phyloP scores from a whole-genome alignment of 2,797 vertebrate genomes.

The Cheirogaleus major region DNA sequence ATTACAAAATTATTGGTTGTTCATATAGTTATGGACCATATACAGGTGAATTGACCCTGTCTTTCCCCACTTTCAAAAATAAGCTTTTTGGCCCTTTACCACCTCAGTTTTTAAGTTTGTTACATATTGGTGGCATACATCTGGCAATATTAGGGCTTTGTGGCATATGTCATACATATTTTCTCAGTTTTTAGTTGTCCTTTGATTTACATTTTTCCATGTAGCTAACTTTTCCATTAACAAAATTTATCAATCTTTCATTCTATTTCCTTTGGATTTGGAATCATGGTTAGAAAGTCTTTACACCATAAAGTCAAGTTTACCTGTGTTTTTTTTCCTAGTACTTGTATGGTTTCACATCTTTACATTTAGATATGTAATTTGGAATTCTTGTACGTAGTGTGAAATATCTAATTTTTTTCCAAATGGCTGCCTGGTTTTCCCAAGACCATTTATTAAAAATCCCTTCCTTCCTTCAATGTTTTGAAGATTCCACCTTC shows the following conservation, averaged over 20 bases:
- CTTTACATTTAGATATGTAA: not conserved
- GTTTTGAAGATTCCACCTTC: not conserved
- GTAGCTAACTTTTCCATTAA: too few relatives aligned
- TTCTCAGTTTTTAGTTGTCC: not conserved
- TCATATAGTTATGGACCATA: not conserved
- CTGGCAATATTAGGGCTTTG: not conserved
- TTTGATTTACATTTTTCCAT: not conserved
- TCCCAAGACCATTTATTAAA: constrained; percentile 24
- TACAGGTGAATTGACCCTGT: not conserved
- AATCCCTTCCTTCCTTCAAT: not conserved
- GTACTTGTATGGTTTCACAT: not conserved
- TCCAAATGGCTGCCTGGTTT: constrained; percentile 25
- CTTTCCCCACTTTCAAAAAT: not conserved
- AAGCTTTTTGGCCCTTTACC: not conserved
- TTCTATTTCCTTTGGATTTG: not conserved
- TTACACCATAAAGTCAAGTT: not conserved
- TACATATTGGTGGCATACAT: not conserved
- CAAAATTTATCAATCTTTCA: not conserved
- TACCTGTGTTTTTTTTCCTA: not conserved
- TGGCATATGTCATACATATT: not conserved
- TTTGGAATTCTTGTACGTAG: not conserved
- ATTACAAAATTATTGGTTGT: not conserved
- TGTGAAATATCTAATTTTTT: constrained; percentile 41
- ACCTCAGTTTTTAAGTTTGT: not conserved
- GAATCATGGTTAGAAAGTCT: not conserved